Evolutionary conservation across 2,113 vertebrate genomes (phyloP).

Genomic region (Pedetes capensis): DNA sequence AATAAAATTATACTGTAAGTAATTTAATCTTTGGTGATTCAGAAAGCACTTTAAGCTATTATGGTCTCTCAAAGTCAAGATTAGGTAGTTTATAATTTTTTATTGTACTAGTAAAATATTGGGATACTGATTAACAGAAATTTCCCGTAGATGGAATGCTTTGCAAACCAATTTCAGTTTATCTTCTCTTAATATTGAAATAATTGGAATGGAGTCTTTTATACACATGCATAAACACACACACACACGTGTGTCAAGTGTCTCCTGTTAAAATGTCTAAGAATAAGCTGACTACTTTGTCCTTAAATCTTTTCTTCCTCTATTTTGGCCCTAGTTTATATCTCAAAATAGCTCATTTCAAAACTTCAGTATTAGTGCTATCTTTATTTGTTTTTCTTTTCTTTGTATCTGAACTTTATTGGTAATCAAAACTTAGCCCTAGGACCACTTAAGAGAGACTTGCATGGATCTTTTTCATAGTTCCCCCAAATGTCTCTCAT

Average conservation of each 20-base stretch:
- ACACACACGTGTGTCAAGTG: too few species aligned
- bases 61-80: conserved; percentile 32
- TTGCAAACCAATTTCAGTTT: background rate
- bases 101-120: conserved; percentile 40
- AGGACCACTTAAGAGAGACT: background rate
- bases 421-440: background rate
- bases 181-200: background rate
- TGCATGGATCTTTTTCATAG: background rate
- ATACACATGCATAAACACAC: too few species aligned
- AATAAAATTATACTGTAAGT: conserved; percentile 38
- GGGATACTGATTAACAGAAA: conserved; percentile 22
- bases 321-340: background rate
- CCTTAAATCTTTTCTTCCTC: background rate
- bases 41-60: conserved; percentile 60
- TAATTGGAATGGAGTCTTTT: background rate
- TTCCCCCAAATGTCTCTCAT: background rate
- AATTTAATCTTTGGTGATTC: conserved; percentile 62
- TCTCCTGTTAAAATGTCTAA: background rate
- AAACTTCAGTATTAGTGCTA: background rate
- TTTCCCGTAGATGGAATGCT: conserved; percentile 13
- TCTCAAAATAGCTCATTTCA: background rate
- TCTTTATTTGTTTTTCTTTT: background rate
- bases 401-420: background rate
- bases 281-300: background rate
- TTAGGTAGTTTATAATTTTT: conserved; percentile 37